phyloP scores from a whole-genome alignment of 2,797 vertebrate species.

The Molothrus aeneus region DNA sequence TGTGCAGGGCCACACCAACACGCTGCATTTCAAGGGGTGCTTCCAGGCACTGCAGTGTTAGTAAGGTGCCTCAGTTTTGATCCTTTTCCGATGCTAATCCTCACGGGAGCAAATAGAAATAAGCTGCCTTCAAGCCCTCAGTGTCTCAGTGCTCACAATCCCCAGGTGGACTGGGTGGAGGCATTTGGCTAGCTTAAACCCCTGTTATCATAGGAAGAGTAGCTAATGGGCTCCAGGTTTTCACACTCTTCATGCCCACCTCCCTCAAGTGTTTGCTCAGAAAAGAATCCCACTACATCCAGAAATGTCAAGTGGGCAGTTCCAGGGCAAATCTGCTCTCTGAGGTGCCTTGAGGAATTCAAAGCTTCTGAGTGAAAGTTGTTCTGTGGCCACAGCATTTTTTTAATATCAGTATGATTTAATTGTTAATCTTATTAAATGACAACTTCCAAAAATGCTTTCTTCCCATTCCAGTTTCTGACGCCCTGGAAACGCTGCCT shows the following conservation, averaged over 20 bases:
- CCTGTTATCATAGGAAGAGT: not conserved
- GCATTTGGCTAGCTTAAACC: not conserved
- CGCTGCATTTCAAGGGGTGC: not conserved
- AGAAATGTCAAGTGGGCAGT: conserved; percentile 55
- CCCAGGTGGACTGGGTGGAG: not conserved
- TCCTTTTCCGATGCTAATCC: not conserved
- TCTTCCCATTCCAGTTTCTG: not conserved
- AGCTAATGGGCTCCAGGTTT: not conserved
- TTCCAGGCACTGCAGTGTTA: not conserved
- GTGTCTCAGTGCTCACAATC: not conserved
- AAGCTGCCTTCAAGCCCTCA: not conserved
- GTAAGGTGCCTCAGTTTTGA: not conserved
- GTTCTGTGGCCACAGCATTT: not conserved
- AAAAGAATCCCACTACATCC: not conserved
- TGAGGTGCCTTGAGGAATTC: conserved; percentile 42
- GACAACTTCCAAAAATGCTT: not conserved
- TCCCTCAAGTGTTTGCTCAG: conserved; percentile 28
- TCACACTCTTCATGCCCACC: conserved; percentile 28
- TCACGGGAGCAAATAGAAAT: not conserved
- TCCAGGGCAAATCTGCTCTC: conserved; percentile 13
- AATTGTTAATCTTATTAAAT: not conserved
- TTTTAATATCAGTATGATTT: not conserved
- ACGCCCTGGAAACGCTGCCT: not conserved
- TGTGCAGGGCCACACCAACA: not conserved
- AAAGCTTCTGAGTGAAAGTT: not conserved